A percentile compares a stretch with the other conserved stretches of the same genome.
Conservation (phyloP, 2,888 invertebrate genomes). For the Eulithis prunata region DNA sequence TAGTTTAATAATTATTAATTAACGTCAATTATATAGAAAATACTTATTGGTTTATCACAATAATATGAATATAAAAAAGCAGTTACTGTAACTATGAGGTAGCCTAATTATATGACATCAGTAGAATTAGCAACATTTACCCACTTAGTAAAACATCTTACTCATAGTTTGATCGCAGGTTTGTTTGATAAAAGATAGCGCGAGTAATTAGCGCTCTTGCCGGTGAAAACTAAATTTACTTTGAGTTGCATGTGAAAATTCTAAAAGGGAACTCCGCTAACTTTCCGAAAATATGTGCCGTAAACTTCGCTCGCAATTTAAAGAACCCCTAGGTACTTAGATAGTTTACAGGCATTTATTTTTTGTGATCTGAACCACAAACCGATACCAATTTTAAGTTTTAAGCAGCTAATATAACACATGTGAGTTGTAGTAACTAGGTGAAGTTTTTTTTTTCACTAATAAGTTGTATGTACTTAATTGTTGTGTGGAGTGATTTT, state of each 20-base stretch:
- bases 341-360: slow-evolving; percentile 46
- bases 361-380: slow-evolving; percentile 41
- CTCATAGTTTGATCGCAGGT: slow-evolving; percentile 14
- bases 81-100: too few relatives aligned
- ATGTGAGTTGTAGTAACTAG: slow-evolving; percentile 45
- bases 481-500: slow-evolving; percentile 44
- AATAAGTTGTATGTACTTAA: slow-evolving; percentile 27
- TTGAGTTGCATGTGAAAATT: slow-evolving; percentile 39
- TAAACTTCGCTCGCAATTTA: slow-evolving; percentile 39
- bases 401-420: slow-evolving; percentile 55
- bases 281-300: slow-evolving; percentile 29
- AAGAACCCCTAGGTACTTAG: slow-evolving; percentile 42
- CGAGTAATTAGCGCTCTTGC: slow-evolving; percentile 44
- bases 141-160: not conserved
- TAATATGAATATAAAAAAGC: too few relatives aligned
- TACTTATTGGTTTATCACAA: not conserved
- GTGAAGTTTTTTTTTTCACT: slow-evolving; percentile 25
- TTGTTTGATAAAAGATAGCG: slow-evolving; percentile 66
- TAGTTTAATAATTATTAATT: not conserved
- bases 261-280: slow-evolving; percentile 35
- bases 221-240: slow-evolving; percentile 42
- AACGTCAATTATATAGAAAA: not conserved
- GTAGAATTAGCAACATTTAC: not conserved
- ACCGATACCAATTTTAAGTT: slow-evolving; percentile 55
- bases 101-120: too few relatives aligned